These are phyloP conservation scores for Avahi laniger DNA, from an alignment of 2,797 vertebrate species.

Conservation along the genomic window DNA sequence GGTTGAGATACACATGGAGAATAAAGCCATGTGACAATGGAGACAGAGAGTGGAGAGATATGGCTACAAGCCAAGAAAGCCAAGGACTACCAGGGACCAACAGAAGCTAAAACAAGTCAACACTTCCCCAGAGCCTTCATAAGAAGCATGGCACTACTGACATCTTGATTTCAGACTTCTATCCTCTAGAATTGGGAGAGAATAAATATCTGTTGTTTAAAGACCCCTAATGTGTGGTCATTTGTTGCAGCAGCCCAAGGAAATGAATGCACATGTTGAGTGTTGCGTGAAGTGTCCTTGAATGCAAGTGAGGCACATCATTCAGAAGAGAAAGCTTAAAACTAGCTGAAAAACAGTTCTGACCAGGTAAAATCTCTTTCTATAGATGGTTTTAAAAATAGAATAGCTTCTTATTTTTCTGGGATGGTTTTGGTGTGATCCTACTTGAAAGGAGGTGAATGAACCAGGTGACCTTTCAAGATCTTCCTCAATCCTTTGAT, in stretches of 20 bases:
- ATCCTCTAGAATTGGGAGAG: background rate
- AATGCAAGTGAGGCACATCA: background rate
- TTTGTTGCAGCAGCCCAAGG: background rate
- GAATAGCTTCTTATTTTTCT: conserved; percentile 59
- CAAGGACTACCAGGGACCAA: background rate
- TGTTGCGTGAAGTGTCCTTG: background rate
- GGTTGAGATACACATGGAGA: background rate
- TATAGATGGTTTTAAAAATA: conserved; percentile 68
- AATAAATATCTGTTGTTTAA: background rate
- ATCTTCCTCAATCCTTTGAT: conserved; percentile 76
- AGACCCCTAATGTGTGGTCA: background rate
- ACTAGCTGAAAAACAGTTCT: conserved; percentile 35
- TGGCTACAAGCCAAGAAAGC: background rate
- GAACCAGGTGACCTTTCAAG: conserved; percentile 73
- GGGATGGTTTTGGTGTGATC: conserved; percentile 74
- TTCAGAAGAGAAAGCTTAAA: conserved; percentile 54
- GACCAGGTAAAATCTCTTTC: conserved; percentile 46
- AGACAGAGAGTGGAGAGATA: background rate
- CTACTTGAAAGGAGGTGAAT: conserved; percentile 75
- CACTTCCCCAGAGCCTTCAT: background rate
- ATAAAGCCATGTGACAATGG: background rate
- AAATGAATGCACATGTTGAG: background rate
- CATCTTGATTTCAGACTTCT: background rate
- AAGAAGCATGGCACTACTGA: background rate
- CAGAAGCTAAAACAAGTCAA: background rate